These are phyloP conservation scores for Pachycephus smyrnensis DNA, from an alignment of 2,888 invertebrate species.

Conservation along the genomic window DNA sequence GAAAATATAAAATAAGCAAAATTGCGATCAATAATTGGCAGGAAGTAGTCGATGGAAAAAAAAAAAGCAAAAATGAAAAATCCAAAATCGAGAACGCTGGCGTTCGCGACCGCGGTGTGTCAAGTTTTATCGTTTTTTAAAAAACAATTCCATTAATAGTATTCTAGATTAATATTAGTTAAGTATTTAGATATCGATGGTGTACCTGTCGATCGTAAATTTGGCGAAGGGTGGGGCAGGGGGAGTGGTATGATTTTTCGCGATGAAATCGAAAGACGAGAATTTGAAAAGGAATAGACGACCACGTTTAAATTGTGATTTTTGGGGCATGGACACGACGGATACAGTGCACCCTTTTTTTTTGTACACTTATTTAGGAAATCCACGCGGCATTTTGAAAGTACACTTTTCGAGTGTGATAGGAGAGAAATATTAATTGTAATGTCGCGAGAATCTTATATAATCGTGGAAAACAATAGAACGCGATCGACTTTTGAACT, in stretches of 20 bases:
- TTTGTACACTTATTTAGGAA: neutral
- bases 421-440: neutral
- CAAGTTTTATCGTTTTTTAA: constrained; percentile 13
- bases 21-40: neutral
- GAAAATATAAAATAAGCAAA: neutral
- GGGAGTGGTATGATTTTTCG: neutral
- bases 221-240: neutral
- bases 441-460: neutral
- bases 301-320: neutral
- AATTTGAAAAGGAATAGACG: neutral
- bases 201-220: neutral
- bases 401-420: neutral
- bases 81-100: constrained; percentile 1
- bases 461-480: neutral
- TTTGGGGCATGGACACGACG: neutral
- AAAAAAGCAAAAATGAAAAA: neutral
- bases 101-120: neutral
- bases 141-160: neutral
- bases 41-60: neutral
- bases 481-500: neutral
- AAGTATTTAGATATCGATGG: constrained; percentile 10
- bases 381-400: neutral
- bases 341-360: neutral
- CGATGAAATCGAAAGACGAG: neutral
- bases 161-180: constrained; percentile 11